Evolutionary conservation across 2,888 invertebrate genomes (phyloP).

Genomic region (Tryphoninae sp.): DNA sequence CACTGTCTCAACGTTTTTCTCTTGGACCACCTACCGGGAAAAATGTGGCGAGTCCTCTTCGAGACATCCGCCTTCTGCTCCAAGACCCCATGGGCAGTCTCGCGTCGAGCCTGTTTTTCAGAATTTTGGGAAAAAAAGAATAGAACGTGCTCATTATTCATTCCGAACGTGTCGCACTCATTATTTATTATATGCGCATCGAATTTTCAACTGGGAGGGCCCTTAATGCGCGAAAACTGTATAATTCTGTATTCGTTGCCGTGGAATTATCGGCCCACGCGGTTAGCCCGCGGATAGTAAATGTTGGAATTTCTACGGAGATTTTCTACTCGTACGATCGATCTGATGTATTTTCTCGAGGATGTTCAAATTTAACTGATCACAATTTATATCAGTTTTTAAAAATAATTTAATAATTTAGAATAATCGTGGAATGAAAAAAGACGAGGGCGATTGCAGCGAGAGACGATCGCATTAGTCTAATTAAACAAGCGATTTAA

Average conservation of each 20-base stretch:
- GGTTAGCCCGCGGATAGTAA: background rate
- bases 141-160: slow-evolving; percentile 44
- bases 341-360: background rate
- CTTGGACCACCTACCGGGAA: slow-evolving; percentile 70
- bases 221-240: slow-evolving; percentile 41
- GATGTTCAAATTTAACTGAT: background rate
- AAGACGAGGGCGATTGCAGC: too few relatives aligned
- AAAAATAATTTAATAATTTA: too few relatives aligned
- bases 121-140: slow-evolving; percentile 34
- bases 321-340: background rate
- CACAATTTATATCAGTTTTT: background rate
- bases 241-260: slow-evolving; percentile 18
- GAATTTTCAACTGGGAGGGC: slow-evolving; percentile 19
- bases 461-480: too few relatives aligned
- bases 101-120: background rate
- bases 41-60: slow-evolving; percentile 59
- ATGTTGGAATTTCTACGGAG: background rate
- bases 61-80: slow-evolving; percentile 56
- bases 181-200: slow-evolving; percentile 45
- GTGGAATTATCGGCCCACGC: slow-evolving; percentile 16
- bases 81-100: background rate
- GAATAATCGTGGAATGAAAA: too few relatives aligned
- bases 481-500: too few relatives aligned
- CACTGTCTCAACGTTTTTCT: slow-evolving; percentile 52
- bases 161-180: slow-evolving; percentile 49